These are phyloP conservation scores for Gryllus longicercus DNA, from an alignment of 2,888 invertebrate genomes.

Conservation along the genomic window DNA sequence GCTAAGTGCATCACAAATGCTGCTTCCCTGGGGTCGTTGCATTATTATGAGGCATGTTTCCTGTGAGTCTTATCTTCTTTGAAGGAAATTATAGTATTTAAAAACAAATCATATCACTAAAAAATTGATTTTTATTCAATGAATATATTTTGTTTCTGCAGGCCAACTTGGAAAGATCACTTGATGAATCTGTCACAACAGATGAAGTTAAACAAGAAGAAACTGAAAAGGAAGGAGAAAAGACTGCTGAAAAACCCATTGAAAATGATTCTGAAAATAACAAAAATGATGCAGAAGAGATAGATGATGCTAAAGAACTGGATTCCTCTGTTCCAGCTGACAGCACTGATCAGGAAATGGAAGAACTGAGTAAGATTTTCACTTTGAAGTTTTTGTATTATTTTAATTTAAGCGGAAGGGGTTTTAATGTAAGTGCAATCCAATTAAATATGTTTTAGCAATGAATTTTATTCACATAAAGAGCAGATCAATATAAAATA, in stretches of 20 bases:
- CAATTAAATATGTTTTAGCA: not conserved
- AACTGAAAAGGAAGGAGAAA: conserved; percentile 27
- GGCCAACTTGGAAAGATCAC: conserved; percentile 42
- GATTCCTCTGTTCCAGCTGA: conserved; percentile 24
- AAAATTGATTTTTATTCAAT: too few species aligned
- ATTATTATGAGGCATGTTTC: too few species aligned
- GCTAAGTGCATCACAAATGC: too few species aligned
- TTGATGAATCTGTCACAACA: conserved; percentile 41
- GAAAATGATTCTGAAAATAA: conserved; percentile 47
- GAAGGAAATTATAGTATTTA: too few species aligned
- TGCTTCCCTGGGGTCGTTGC: too few species aligned
- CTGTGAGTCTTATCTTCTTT: too few species aligned
- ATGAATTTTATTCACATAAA: too few species aligned
- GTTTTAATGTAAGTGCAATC: not conserved
- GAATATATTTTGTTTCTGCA: conserved; percentile 36
- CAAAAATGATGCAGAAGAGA: conserved; percentile 45
- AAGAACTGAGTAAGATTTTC: conserved; percentile 32
- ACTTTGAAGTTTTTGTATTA: conserved; percentile 11
- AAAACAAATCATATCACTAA: too few species aligned
- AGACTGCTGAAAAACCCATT: conserved; percentile 41
- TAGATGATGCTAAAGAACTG: conserved; percentile 29
- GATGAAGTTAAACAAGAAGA: conserved; percentile 33
- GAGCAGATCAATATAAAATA: too few species aligned
- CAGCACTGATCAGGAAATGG: conserved; percentile 23
- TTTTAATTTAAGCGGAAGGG: not conserved